Evolutionary conservation across 92 coral and sea anemone genomes (phyloP).

Genomic region (Paramuricea clavata): DNA sequence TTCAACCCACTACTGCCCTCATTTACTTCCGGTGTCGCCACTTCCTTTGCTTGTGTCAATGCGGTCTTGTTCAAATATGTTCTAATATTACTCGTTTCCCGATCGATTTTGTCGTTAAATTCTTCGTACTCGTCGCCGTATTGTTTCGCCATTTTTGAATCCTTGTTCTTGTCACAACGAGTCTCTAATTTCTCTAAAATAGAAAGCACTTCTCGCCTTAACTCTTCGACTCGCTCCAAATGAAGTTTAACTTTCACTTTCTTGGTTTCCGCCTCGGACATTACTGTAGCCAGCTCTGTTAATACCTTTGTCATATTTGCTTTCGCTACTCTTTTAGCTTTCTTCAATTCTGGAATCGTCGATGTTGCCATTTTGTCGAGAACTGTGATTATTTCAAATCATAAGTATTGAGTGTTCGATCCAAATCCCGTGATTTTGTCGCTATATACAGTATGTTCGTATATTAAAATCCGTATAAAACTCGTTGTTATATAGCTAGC

Average conservation of each 20-base stretch:
- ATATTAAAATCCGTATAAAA: not conserved
- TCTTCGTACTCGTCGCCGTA: too few relatives aligned
- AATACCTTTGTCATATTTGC: not conserved
- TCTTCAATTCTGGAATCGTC: not conserved
- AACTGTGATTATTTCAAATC: not conserved
- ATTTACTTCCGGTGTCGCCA: not conserved
- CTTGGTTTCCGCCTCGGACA: not conserved
- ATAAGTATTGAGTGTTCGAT: too few relatives aligned
- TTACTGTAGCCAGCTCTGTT: not conserved
- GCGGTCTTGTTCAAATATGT: not conserved
- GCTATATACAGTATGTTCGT: too few relatives aligned
- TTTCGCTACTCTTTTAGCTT: not conserved
- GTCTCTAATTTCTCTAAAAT: not conserved
- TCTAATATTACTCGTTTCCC: not conserved
- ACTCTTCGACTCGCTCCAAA: not conserved
- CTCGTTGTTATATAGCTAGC: too few relatives aligned
- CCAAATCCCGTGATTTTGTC: not conserved
- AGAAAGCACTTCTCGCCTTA: not conserved
- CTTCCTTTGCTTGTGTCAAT: slow-evolving; percentile 13
- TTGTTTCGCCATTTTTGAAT: too few relatives aligned
- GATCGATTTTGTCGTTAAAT: not conserved
- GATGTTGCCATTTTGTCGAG: not conserved
- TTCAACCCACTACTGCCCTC: not conserved
- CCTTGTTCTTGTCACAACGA: not conserved
- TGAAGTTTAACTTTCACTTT: not conserved